Evolutionary conservation across 2,113 vertebrate genomes (phyloP), one percentile per base, ranked within the genome.

Genomic region (Mixornis gularis): DNA sequence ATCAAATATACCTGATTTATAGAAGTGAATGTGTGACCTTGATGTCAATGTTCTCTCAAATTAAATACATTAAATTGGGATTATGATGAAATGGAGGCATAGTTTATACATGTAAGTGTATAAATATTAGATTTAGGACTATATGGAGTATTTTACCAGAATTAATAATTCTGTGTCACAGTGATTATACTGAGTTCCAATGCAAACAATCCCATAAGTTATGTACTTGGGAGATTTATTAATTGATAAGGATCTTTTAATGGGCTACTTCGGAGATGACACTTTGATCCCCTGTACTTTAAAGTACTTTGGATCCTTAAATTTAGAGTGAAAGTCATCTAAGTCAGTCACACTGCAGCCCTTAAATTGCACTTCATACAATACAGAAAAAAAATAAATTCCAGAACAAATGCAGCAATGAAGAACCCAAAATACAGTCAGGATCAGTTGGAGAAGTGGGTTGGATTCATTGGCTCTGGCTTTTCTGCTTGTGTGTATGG

Each of bases 301-400:
- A 13, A 82, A 64, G 19, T 30, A 53, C 25, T 77, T 72, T 41
- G 17, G 10, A 40, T 53, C 38, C 11, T 32, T 22, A 87, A 87
- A 40, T 79, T 93, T 53, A 30, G 43, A 53, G 2, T 44, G 32
- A 41, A 66, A 71, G 8, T 53, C 6, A 52, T 38, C 41, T 58
- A 82, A 24, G 18, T 52, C 8, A 56, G 11, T 38, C n/a, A 82
- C 12, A 32, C 2, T 71, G 5, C 13, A 70, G 16, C 7, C 17
- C 7, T 79, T 74, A 43, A 46, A 48, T 34, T 65, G 36, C 27
- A 29, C 13, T 48, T 29, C 16, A 36, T 12, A 44, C 0, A 1
- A 49, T 26, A 4, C 4, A 44, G 6, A 22, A 43, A 65, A 34
- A 5, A 2, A 4, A 58, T 38, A 17, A 0, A 10, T 43, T 12